Base-by-base conservation (phyloP, 2,113 vertebrate genomes). In the Pterocles gutturalis region DNA sequence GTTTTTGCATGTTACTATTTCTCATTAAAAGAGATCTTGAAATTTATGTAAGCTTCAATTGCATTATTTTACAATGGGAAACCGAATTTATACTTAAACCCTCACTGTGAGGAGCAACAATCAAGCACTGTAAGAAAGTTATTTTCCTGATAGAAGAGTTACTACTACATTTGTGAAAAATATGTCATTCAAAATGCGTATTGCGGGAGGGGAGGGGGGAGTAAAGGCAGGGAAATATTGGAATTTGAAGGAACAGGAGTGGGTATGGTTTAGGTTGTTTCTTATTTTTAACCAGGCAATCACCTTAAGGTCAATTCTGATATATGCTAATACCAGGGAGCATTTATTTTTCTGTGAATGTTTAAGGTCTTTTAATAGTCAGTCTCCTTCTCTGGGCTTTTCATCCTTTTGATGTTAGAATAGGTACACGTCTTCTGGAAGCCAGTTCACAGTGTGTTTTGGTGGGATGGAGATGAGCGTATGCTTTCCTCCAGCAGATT, bases 401-500 rank as follows among this genome's bases (percentile, higher is more conserved):
- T 89, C 87, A 45, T 73, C 48, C 62, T 90, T 96, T 96, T 73
- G 60, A 75, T 95, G 28, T 87, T 94, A 58, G 76, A 87, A 76
- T 48, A 89, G 33, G 29, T 58, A 81, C 60, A 21, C 6, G 4
- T 51, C 51, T 95, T 70, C 43, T 80, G 89, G 58, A 96, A 92
- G 90, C 67, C 81, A 78, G 78, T 72, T 67, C 64, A 61, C 22
- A 66, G 25, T 34, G 57, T 89, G 16, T 78, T 83, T 91, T 61
- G 45, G 94, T 83, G 89, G 45, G 81, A 62, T 89, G 79, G 34
- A 84, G 69, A 87, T 58, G 65, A 93, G 54, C 12, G 2, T 71
- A 2, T 81, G 84, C 58, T 81, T 94, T 92, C 96, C 76, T 83
- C 71, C 62, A 81, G 76, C 84, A 95, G 70, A 96, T 93, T 93